phyloP scores from a whole-genome alignment of 2,888 invertebrate genomes.

The Patella ulyssiponensis region DNA sequence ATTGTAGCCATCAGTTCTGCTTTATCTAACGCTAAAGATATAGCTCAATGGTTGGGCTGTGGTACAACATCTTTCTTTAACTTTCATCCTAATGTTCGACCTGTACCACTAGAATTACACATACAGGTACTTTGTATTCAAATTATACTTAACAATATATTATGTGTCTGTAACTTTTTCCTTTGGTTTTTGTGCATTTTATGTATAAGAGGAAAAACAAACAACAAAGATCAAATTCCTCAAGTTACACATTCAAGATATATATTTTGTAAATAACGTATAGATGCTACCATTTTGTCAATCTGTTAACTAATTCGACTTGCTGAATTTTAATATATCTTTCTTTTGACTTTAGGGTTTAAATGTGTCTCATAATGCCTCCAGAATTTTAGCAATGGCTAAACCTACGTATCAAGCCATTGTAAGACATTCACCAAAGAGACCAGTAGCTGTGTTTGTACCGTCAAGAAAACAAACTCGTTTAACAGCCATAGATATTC shows the following conservation, averaged over 20 bases:
- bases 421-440: slow-evolving; percentile 75
- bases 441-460: slow-evolving; percentile 71
- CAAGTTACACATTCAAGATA: neutral
- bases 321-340: neutral
- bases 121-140: slow-evolving; percentile 77
- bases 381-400: slow-evolving; percentile 96
- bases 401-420: slow-evolving; percentile 97
- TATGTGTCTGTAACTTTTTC: too few species aligned
- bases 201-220: too few species aligned
- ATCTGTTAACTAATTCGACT: slow-evolving; percentile 14
- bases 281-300: neutral
- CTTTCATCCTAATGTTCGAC: slow-evolving; percentile 98
- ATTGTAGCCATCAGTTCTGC: slow-evolving; percentile 95
- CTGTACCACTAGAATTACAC: slow-evolving; percentile 93
- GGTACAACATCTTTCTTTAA: slow-evolving; percentile 95
- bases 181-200: too few species aligned
- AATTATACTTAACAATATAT: too few species aligned
- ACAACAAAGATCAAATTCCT: too few species aligned
- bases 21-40: slow-evolving; percentile 93
- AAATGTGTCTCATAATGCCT: slow-evolving; percentile 97
- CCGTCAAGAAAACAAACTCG: slow-evolving; percentile 88
- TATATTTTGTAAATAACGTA: neutral
- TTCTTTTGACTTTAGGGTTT: slow-evolving; percentile 80
- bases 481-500: slow-evolving; percentile 94
- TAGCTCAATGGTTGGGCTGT: slow-evolving; percentile 96